Percentiles rank a stretch among this genome's conserved stretches.
Evolutionary conservation across 2,113 vertebrate species (phyloP).

Genomic region (Tenebrosternarchus preto): DNA sequence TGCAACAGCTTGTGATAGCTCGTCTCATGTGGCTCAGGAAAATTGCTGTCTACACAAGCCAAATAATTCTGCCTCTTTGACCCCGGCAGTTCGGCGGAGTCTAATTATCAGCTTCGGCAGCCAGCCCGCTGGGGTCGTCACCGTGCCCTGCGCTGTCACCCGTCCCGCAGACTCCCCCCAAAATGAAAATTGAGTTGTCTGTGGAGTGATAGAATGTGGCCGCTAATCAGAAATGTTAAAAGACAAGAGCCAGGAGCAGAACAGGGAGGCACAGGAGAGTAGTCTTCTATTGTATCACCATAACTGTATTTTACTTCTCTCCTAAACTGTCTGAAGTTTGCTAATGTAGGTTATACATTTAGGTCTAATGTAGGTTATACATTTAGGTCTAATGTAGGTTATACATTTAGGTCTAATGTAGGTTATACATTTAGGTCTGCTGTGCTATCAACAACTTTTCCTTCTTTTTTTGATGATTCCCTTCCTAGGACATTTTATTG

Average conservation of each 20-base stretch:
- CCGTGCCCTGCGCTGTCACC: constrained; percentile 70
- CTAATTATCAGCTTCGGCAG: constrained; percentile 85
- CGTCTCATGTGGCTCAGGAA: constrained; percentile 85
- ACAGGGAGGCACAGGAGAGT: constrained; percentile 35
- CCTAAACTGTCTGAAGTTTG: constrained; percentile 25
- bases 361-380: no score
- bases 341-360: no score
- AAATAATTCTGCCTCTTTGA: constrained; percentile 81
- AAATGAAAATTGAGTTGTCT: constrained; percentile 77
- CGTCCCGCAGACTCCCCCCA: constrained; percentile 60
- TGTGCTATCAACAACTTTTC: not conserved
- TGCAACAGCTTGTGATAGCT: constrained; percentile 85
- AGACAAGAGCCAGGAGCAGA: constrained; percentile 58
- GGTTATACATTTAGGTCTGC: not conserved
- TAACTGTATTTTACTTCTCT: not conserved
- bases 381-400: no score
- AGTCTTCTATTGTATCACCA: not conserved
- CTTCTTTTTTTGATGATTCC: no score
- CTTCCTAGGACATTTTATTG: not conserved
- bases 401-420: constrained; percentile 9
- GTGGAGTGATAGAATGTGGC: constrained; percentile 75
- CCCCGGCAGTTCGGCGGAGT: constrained; percentile 78
- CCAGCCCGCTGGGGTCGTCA: constrained; percentile 71
- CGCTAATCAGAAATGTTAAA: constrained; percentile 71
- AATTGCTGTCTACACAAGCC: constrained; percentile 88